Percentiles rank a stretch among this genome's conserved stretches.
phyloP scores from a whole-genome alignment of 1,140 invertebrate species.

The Drosophila pallidifrons region DNA sequence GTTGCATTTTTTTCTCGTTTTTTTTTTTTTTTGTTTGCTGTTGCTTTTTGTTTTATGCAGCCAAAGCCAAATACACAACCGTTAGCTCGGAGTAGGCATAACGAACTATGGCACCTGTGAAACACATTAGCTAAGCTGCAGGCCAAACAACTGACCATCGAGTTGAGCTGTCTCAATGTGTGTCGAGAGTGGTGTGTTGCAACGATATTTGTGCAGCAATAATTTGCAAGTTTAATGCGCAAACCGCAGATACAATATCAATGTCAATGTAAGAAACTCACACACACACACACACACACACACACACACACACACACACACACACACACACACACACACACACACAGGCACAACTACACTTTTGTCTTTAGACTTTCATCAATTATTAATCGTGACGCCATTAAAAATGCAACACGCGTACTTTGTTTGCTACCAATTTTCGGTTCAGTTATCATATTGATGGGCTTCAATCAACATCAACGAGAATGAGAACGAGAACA shows the following conservation, averaged over 20 bases:
- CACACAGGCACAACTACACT: neutral
- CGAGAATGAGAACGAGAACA: neutral
- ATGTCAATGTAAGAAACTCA: neutral
- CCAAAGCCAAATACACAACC: constrained; percentile 10
- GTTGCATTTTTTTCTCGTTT: constrained; percentile 13
- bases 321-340: no score
- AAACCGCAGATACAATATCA: constrained; percentile 2
- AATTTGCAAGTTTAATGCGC: constrained; percentile 39
- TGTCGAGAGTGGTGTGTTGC: constrained; percentile 3
- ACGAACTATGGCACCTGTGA: constrained; percentile 17
- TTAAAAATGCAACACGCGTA: constrained; percentile 8
- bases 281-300: no score
- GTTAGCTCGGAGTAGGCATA: constrained; percentile 4
- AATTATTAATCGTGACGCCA: constrained; percentile 8
- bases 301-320: no score
- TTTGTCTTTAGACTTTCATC: neutral
- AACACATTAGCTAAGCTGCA: neutral
- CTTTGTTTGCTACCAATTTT: neutral
- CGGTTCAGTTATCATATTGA: constrained; percentile 9
- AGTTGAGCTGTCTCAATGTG: neutral
- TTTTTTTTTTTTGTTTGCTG: neutral
- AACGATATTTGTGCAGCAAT: constrained; percentile 26
- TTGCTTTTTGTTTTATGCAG: no score
- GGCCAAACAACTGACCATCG: neutral
- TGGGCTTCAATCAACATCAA: constrained; percentile 15